Percentiles rank a stretch among this genome's conserved stretches.
Evolutionary conservation across 2,113 vertebrate species (phyloP).

Genomic region (Penelope pileata): DNA sequence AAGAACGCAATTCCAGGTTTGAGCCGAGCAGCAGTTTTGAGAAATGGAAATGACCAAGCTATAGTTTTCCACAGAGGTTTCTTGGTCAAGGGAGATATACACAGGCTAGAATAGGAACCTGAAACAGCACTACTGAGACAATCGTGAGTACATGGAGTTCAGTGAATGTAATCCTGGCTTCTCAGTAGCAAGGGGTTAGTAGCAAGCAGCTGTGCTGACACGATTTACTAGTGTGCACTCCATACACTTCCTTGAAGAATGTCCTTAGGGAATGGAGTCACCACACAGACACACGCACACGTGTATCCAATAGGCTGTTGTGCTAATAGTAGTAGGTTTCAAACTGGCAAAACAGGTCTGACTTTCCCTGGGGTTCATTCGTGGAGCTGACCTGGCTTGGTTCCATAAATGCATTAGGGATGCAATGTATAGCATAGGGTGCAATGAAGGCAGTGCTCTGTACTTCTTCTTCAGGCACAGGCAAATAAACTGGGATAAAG

Average conservation of each 20-base stretch:
- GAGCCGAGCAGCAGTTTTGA: background rate
- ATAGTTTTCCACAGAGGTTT: background rate
- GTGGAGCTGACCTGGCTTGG: background rate
- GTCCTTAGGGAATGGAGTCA: background rate
- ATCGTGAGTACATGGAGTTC: background rate
- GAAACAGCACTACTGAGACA: background rate
- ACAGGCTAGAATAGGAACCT: background rate
- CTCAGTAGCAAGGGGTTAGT: background rate
- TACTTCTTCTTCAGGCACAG: background rate
- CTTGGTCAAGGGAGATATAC: background rate
- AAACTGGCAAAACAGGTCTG: constrained; percentile 22
- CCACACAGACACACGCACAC: background rate
- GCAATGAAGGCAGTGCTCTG: background rate
- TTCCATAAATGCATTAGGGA: background rate
- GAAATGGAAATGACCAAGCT: background rate
- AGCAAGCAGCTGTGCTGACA: background rate
- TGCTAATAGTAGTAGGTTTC: background rate
- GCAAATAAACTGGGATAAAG: background rate
- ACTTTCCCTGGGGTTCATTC: background rate
- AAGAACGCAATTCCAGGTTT: background rate
- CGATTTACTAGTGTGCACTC: background rate
- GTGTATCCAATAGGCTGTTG: background rate
- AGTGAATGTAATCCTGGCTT: background rate
- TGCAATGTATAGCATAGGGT: background rate
- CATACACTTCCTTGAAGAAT: background rate